These are phyloP conservation scores for Agapetus fuscipes DNA, from an alignment of 2,888 invertebrate genomes.

Conservation along the genomic window DNA sequence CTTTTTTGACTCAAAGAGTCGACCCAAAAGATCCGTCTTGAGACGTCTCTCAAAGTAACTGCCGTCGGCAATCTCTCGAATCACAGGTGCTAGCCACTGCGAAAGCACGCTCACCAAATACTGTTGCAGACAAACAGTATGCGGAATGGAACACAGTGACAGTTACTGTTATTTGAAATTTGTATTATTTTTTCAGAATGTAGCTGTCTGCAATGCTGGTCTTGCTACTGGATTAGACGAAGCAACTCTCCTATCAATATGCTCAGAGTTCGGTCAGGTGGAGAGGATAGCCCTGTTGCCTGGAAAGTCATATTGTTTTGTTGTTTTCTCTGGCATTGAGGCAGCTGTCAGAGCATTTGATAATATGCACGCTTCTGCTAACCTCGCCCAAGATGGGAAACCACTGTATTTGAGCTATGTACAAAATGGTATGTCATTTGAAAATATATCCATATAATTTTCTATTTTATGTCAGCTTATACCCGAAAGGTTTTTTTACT, in stretches of 20 bases:
- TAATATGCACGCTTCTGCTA: conserved; percentile 49
- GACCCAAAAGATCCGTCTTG: too few relatives aligned
- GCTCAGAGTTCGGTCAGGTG: conserved; percentile 43
- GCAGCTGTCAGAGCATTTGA: conserved; percentile 49
- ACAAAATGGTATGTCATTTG: conserved; percentile 43
- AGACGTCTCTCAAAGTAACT: too few relatives aligned
- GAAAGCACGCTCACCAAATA: too few relatives aligned
- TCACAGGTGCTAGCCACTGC: too few relatives aligned
- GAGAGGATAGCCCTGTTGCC: conserved; percentile 60
- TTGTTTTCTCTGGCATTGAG: conserved; percentile 45
- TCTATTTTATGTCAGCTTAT: too few relatives aligned
- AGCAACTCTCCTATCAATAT: conserved; percentile 47
- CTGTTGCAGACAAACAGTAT: too few relatives aligned
- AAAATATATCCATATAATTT: conserved; percentile 23
- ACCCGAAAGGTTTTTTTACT: too few relatives aligned
- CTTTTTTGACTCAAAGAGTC: too few relatives aligned
- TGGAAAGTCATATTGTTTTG: conserved; percentile 73
- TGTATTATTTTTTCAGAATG: conserved; percentile 42
- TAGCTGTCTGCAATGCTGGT: conserved; percentile 80
- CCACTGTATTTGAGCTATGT: conserved; percentile 58
- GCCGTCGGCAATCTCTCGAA: too few relatives aligned
- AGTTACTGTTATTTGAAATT: too few relatives aligned
- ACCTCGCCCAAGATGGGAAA: conserved; percentile 46
- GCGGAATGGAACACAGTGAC: too few relatives aligned
- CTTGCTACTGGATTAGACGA: conserved; percentile 69